Conservation (phyloP, 1,140 invertebrate species). For the Theocolax elegans region DNA sequence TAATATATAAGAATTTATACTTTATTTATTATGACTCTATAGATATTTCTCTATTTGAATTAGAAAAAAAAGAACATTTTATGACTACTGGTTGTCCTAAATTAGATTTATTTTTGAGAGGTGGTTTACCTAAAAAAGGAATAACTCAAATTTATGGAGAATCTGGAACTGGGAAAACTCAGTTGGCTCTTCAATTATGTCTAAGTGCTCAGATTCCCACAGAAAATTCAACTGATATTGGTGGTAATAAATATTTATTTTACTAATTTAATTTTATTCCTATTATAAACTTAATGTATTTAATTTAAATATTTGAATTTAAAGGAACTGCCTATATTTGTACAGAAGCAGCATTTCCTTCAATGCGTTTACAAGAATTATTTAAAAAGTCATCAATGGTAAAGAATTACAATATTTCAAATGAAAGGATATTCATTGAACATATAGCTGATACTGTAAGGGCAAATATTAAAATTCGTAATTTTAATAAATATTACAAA, state of each 20-base stretch:
- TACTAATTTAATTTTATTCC: not conserved
- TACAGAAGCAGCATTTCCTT: conserved; percentile 82
- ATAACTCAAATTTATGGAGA: conserved; percentile 87
- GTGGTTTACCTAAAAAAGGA: conserved; percentile 79
- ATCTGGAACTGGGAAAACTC: conserved; percentile 87
- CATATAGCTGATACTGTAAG: conserved; percentile 64
- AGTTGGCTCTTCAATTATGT: conserved; percentile 81
- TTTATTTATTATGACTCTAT: too few relatives aligned
- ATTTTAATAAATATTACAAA: conserved; percentile 1
- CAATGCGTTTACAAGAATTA: conserved; percentile 72
- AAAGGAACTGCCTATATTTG: conserved; percentile 79
- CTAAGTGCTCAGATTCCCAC: conserved; percentile 71
- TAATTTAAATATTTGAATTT: conserved; percentile 19
- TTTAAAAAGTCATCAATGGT: conserved; percentile 53
- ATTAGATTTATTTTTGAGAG: conserved; percentile 73
- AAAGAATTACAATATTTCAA: conserved; percentile 55
- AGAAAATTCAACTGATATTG: conserved; percentile 27
- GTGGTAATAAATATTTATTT: conserved; percentile 5
- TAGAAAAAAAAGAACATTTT: conserved; percentile 49
- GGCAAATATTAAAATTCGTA: conserved; percentile 6
- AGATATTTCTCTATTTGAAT: not conserved
- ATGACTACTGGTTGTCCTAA: conserved; percentile 72
- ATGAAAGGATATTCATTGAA: conserved; percentile 71
- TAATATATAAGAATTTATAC: too few relatives aligned
- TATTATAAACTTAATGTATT: not conserved